Conservation (phyloP, 2,113 vertebrate species). For the Bufo bufo region DNA sequence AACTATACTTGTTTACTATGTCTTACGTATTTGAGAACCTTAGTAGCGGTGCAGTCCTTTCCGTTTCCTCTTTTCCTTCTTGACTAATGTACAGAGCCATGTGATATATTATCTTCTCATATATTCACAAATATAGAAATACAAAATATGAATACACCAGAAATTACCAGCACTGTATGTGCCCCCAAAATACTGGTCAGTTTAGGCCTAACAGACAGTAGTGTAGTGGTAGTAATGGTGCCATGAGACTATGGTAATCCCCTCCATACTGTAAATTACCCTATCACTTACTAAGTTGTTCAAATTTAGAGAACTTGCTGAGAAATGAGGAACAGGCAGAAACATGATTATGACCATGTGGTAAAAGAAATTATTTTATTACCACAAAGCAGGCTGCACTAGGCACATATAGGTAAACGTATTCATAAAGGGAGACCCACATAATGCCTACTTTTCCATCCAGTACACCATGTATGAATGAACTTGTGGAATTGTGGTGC, state of each 20-base stretch:
- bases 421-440: background rate
- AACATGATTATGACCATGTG: background rate
- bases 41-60: background rate
- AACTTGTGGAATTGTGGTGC: too few relatives aligned
- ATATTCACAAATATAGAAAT: too few relatives aligned
- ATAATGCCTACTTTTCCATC: background rate
- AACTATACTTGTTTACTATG: background rate
- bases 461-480: too few relatives aligned
- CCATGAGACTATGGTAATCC: background rate
- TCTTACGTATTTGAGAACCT: background rate
- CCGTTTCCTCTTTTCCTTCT: background rate
- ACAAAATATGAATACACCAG: background rate
- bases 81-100: background rate
- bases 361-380: background rate
- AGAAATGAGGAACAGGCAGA: constrained; percentile 41
- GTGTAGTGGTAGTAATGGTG: background rate
- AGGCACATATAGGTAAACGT: background rate
- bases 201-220: background rate
- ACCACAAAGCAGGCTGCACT: background rate
- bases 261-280: background rate
- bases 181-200: background rate
- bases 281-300: constrained; percentile 14
- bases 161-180: background rate
- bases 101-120: background rate
- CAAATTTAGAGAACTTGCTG: constrained; percentile 27